Evolutionary conservation across 1,140 invertebrate genomes (phyloP), one percentile per base, ranked within the genome.

Genomic region (Eulimnadia texana): DNA sequence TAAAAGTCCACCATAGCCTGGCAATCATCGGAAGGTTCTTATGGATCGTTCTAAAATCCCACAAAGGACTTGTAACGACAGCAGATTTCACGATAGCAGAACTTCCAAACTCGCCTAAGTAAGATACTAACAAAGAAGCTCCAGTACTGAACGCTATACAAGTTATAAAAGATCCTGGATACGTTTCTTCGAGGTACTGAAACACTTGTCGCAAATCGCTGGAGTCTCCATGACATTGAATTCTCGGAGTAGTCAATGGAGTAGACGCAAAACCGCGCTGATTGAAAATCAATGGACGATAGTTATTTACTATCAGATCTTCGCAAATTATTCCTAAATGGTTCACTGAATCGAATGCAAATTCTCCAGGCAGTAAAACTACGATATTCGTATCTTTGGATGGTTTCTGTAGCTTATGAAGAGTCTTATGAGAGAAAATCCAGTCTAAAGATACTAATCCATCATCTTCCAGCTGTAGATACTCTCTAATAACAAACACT

Each of bases 191-290:
- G 27, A 57, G 24, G 28, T 57, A 57, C 28, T 57, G 55, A 20
- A 57, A 22, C 55, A 57, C 55, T n/a, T 57, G 25, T 16, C 55
- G 55, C 27, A 57, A n/a, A 57, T 57, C 55, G 22, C 25, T 20
- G 55, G 24, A 29, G 22, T 27, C 53, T 33, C 11, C 27, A 57
- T 29, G 55, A 57, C 28, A 33, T 23, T 29, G 55, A 57, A 57
- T 42, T 16, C n/a, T 33, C 13, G 20, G 16, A 16, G 13, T 19
- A 9, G 55, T 29, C 28, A 57, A 16, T n/a, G 55, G 55, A 20
- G 55, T 57, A 22, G 24, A 23, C 20, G 11, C 24, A 19, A 10
- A 3, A 3, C 55, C 55, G 19, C 55, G 55, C 33, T 33, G 55
- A 42, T 57, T 57, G 27, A 27, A 57, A 33, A 57, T 57, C 55